Percentiles rank a stretch among this genome's conserved stretches.
Evolutionary conservation across 37 sponge, comb jelly and placozoan genomes (phyloP).

Genomic region (Axinella damicornis): DNA sequence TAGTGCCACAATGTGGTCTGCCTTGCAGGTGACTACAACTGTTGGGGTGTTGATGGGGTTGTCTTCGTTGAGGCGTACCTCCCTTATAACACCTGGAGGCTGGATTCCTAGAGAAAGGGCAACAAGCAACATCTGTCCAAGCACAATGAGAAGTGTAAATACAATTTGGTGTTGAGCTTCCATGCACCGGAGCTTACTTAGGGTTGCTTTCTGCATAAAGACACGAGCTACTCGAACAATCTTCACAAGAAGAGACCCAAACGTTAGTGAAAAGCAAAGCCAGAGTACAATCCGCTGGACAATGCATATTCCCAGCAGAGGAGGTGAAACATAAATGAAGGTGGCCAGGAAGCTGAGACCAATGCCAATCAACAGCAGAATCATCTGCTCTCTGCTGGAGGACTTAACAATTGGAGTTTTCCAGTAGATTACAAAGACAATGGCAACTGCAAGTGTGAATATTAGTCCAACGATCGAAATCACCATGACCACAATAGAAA

Average conservation of each 20-base stretch:
- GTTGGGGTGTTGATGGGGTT: constrained; percentile 17
- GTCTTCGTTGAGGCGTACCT: background rate
- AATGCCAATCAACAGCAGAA: constrained; percentile 52
- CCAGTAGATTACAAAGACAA: constrained; percentile 42
- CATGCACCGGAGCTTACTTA: background rate
- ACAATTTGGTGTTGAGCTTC: constrained; percentile 44
- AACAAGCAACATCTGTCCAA: constrained; percentile 48
- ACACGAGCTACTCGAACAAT: constrained; percentile 66
- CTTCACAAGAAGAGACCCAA: constrained; percentile 72
- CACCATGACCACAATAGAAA: constrained; percentile 22
- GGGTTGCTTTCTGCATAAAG: constrained; percentile 26
- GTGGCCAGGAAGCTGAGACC: constrained; percentile 27
- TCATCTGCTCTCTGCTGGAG: constrained; percentile 66
- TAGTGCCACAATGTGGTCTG: constrained; percentile 25
- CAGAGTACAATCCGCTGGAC: constrained; percentile 49
- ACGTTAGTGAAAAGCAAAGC: constrained; percentile 67
- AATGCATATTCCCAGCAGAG: constrained; percentile 34
- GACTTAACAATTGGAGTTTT: constrained; percentile 63
- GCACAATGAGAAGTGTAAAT: constrained; percentile 58
- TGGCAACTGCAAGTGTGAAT: background rate
- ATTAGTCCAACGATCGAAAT: constrained; percentile 31
- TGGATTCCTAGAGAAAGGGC: constrained; percentile 31
- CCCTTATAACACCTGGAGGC: constrained; percentile 9
- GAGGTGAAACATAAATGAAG: constrained; percentile 36
- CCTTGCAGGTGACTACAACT: constrained; percentile 30